Conservation (phyloP, 2,113 vertebrate species). For the Microcebus griseorufus region DNA sequence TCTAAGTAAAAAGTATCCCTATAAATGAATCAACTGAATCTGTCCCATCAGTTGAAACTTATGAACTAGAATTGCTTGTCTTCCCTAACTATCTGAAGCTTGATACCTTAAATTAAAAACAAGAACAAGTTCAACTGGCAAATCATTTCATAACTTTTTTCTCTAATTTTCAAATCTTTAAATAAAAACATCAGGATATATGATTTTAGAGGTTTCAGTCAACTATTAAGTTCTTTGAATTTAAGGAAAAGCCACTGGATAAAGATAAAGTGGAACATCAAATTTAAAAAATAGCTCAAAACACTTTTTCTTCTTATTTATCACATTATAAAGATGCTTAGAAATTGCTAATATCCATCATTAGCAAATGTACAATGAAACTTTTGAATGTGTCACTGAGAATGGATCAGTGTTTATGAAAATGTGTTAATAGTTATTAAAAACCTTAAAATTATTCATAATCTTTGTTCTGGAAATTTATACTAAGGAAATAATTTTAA, state of each 20-base stretch:
- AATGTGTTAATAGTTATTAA: background rate
- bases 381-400: background rate
- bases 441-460: background rate
- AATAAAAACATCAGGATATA: background rate
- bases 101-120: background rate
- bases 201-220: background rate
- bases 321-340: background rate
- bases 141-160: background rate
- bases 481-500: slow-evolving; percentile 18
- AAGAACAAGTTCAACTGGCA: background rate
- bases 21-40: background rate
- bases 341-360: background rate
- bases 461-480: background rate
- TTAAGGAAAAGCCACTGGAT: background rate
- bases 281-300: background rate
- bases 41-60: background rate
- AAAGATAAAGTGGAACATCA: background rate
- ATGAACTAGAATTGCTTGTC: background rate
- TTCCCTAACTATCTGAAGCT: background rate
- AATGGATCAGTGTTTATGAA: background rate
- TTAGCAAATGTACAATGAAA: background rate
- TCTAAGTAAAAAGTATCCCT: background rate
- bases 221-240: background rate
- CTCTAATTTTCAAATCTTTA: background rate
- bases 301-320: background rate